Percentiles rank a stretch among this genome's conserved stretches.
Evolutionary conservation across 2,888 invertebrate genomes (phyloP).

Genomic region (Megamerina dolium): DNA sequence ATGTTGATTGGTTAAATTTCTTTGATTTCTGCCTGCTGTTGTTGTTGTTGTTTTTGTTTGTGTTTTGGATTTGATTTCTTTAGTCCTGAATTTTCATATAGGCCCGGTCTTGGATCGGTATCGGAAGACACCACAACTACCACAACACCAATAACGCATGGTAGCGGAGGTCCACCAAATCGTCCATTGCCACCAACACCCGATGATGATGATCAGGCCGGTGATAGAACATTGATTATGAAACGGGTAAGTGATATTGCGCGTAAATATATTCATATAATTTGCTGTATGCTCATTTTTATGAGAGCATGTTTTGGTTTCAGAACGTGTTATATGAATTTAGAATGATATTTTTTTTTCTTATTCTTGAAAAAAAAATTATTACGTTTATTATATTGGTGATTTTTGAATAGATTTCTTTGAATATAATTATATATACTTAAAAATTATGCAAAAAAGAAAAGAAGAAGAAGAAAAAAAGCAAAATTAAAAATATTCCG

Average conservation of each 20-base stretch:
- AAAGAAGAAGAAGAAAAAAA: no score
- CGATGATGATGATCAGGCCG: conserved; percentile 77
- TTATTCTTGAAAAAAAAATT: no score
- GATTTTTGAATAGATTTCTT: no score
- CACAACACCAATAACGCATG: conserved; percentile 37
- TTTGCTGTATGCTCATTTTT: no score
- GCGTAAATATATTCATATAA: no score
- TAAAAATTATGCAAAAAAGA: no score
- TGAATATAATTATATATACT: no score
- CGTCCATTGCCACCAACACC: conserved; percentile 92
- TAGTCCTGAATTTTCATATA: conserved; percentile 80
- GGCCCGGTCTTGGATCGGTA: conserved; percentile 63
- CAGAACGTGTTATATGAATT: no score
- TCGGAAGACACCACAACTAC: conserved; percentile 53
- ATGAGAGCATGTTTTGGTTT: no score
- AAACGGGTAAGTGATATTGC: conserved; percentile 71
- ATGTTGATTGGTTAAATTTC: conserved; percentile 22
- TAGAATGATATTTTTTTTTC: no score
- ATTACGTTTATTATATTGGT: no score
- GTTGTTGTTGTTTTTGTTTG: conserved; percentile 28
- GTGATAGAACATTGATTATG: conserved; percentile 86
- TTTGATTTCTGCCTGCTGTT: conserved; percentile 22
- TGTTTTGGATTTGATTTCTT: conserved; percentile 43
- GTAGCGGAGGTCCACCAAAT: conserved; percentile 73
- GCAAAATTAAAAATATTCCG: no score